Base-by-base conservation (phyloP, 2,888 invertebrate species). In the Cerastis leucographa region DNA sequence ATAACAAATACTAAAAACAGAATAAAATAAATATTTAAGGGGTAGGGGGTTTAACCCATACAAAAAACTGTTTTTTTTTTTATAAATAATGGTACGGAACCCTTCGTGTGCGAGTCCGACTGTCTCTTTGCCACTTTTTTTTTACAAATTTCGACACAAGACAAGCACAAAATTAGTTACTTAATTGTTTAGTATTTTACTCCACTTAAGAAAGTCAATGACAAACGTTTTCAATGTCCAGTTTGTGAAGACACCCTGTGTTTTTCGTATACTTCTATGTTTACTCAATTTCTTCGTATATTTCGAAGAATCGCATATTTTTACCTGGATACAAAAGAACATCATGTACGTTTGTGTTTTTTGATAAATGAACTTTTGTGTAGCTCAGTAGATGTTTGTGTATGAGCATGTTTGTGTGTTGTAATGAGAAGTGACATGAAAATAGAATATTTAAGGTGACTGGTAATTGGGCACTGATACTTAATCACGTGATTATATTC, bases 361-460 rank as follows among this genome's bases (percentile, higher is more conserved):
- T 29, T 25, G 5, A 12, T 59, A 8, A n/a, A 51, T 68, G n/a
- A 22, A 8, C 6, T 25, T 44, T 17, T 25, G 44, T 68, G 19
- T 25, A 25, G 5, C 3, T 64, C 11, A 22, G 14, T 19, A 7
- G 6, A 14, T 49, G 14, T 59, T 46, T 59, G 46, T 40, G 25
- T 64, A 71, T 11, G 29, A 35, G 12, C 1, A 76, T 22, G 46
- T 51, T 17, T 51, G 29, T 35, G 49, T 11, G 7, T 65, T 40
- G 44, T 46, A 0, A 51, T 61, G 40, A 49, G 17, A 56, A 49
- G 19, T 72, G 72, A 69, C 14, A 72, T 29, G 69, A 72, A 70
- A 54, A 77, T 1, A 73, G 70, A 64, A 71, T 17, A 78, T 46
- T 2, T 35, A 35, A 3, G 35, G 3, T 35, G 35, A 35, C 35